Base-by-base conservation (phyloP, 1,140 invertebrate species). In the Drosophila mayri region DNA sequence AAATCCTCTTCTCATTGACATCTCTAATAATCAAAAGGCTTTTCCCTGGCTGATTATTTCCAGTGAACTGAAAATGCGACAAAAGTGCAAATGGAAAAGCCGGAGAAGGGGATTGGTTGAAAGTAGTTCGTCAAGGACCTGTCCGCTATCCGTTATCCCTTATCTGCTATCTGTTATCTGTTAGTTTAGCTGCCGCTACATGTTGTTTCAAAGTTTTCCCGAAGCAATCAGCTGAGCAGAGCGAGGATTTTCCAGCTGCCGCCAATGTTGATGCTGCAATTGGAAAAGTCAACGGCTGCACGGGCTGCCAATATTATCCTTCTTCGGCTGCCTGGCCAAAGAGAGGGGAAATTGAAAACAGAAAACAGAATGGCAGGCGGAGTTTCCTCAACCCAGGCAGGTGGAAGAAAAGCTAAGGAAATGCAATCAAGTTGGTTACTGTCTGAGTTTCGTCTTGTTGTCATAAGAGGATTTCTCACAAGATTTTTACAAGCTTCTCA, bases 201-300 rank as follows among this genome's bases (percentile, higher is more conserved):
- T 76, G 80, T 84, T 79, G 81, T 80, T 80, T 60, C 76, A 84
- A 84, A 84, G 81, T 84, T 84, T 84, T 74, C 30, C 58, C 72
- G 54, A 64, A 81, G 73, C 77, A 85, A 84, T 85, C 82, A 85
- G 52, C 77, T 59, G 52, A 16, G 58, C 18, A 37, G n/a, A 8
- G 66, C 18, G 49, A 18, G 35, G 47, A 41, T 30, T 55, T 43
- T 68, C 61, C n/a, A 58, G 60, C 80, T 64, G 47, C 68, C 58
- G 30, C 30, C 57, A 41, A 67, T 70, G 68, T 71, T 72, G 68
- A 71, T 67, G 77, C 64, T 76, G 81, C 81, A 84, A 81, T 84
- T 85, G 72, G 81, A 85, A 83, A 84, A 84, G 81, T 85, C 81
- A 83, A 76, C 76, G 80, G 70, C 81, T 83, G 68, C 80, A 71